phyloP scores from a whole-genome alignment of 2,797 vertebrate genomes.

The Sebastolobus altivelis region DNA sequence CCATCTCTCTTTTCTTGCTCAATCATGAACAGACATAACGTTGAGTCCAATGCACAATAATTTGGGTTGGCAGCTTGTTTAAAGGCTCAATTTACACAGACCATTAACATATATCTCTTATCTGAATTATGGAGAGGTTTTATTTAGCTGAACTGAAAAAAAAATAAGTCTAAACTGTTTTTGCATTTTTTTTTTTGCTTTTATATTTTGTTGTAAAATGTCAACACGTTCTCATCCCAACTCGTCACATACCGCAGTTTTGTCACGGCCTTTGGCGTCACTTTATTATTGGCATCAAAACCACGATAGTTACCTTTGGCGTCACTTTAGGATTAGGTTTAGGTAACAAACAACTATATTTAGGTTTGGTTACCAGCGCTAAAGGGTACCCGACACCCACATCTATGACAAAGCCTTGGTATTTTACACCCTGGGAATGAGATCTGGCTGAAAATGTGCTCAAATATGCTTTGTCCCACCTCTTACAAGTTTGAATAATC shows the following conservation, averaged over 20 bases:
- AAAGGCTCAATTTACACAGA: constrained; percentile 5
- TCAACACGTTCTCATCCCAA: no score
- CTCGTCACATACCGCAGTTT: no score
- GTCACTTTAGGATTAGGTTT: no score
- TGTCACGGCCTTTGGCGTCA: no score
- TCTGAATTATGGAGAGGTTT: background rate
- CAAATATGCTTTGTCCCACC: background rate
- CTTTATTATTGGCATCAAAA: no score
- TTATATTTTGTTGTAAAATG: background rate
- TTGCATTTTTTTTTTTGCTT: background rate
- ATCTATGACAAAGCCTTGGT: no score
- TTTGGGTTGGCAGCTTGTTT: constrained; percentile 33
- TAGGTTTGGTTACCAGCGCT: no score
- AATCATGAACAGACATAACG: constrained; percentile 17
- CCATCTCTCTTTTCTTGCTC: background rate
- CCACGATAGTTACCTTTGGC: no score
- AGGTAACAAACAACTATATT: no score
- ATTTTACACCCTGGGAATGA: no score
- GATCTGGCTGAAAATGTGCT: background rate
- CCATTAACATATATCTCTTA: constrained; percentile 20
- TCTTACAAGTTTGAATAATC: background rate
- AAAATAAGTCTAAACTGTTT: background rate
- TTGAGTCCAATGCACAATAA: constrained; percentile 15
- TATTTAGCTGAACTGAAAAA: background rate
- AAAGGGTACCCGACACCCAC: no score